Evolutionary conservation across 2,888 invertebrate species (phyloP), one percentile per base, ranked within the genome.

Genomic region (Clepsis dumicolana): DNA sequence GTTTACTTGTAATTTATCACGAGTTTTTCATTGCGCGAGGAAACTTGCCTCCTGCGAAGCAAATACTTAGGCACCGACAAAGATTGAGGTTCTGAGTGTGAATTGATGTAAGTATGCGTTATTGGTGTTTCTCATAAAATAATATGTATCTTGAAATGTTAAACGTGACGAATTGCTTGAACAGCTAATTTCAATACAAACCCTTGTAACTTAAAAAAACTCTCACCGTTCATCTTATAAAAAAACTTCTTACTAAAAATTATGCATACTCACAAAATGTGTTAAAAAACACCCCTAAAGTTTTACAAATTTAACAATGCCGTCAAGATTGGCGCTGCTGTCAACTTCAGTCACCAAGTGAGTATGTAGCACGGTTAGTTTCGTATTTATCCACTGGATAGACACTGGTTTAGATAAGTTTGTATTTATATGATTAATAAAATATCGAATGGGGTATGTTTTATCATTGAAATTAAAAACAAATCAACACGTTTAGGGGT

Each of bases 401-500:
- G n/a, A n/a, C 50, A 57, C 4, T 29, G 3, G 3, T 29, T 35
- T 16, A n/a, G 4, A n/a, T 57, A 56, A 29, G 27, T 62, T 67
- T 56, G 56, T 67, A 29, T 35, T 50, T n/a, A 2, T n/a, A 16
- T 10, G 38, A 56, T 63, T 16, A 56, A 56, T 50, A 25, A 63
- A 67, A 35, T 7, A 59, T 32, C 52, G 29, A 57, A 18, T 52
- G 52, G 65, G 65, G 62, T 67, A 62, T 66, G 65, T 67, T 61
- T 63, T 57, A 67, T 67, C 67, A 57, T 35, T 44, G 44, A 38
- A 52, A 68, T 63, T 63, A 25, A 35, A 68, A 68, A 64, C 53
- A 41, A 68, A 68, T 68, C 68, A 41, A 59, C 68, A 68, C 68
- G 68, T 68, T 68, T 64, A 64, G 52, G 44, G 68, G 63, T 64